Percentiles rank a stretch among this genome's conserved stretches.
Evolutionary conservation across 2,797 vertebrate species (phyloP).

Genomic region (Peromyscus nudipes): DNA sequence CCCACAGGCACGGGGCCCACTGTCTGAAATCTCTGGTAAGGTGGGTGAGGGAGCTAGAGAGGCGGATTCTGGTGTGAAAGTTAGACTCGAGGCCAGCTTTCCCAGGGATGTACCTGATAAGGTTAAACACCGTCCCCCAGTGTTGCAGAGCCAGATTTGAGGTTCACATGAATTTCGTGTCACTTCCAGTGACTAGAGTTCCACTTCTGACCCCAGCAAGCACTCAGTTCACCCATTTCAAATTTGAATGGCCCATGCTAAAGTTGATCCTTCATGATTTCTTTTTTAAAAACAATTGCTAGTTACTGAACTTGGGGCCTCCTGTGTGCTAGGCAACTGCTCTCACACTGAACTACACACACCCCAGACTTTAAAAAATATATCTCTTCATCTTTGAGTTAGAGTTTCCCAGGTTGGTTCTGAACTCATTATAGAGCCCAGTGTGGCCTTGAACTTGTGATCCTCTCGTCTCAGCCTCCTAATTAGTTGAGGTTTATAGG

Average conservation of each 20-base stretch:
- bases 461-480: not conserved
- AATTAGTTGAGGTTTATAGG: not conserved
- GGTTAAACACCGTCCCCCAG: no score
- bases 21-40: not conserved
- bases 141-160: not conserved
- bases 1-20: no score
- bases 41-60: not conserved
- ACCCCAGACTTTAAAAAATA: not conserved
- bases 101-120: accelerated
- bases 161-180: not conserved
- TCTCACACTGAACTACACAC: not conserved
- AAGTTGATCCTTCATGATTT: not conserved
- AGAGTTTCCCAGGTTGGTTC: not conserved
- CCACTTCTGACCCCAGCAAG: not conserved
- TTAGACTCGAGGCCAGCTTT: not conserved
- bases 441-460: not conserved
- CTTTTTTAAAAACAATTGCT: not conserved
- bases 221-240: not conserved
- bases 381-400: not conserved
- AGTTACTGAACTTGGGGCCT: not conserved
- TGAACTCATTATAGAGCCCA: not conserved
- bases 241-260: not conserved
- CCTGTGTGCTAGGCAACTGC: not conserved
- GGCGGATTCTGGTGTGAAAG: not conserved
- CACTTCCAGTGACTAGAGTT: not conserved